Conservation (phyloP, 2,888 invertebrate genomes). For the Keiferia lycopersicella region DNA sequence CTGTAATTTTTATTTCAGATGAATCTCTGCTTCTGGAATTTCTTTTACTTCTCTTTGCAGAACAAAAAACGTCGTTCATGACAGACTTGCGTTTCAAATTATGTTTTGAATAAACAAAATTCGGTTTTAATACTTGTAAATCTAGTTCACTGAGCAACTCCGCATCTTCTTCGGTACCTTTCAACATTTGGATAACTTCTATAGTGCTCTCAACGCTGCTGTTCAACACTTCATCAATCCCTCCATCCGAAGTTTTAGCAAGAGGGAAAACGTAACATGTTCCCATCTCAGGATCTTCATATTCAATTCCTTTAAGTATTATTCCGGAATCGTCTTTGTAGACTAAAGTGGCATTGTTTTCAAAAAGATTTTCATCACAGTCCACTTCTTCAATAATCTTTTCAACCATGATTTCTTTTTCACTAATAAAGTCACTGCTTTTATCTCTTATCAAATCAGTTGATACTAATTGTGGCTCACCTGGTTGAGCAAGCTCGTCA, state of each 20-base stretch:
- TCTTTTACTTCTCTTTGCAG: constrained; percentile 22
- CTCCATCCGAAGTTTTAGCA: constrained; percentile 31
- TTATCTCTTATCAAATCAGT: not conserved
- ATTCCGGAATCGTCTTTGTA: constrained; percentile 42
- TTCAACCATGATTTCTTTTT: constrained; percentile 11
- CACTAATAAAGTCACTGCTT: not conserved
- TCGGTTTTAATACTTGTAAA: constrained; percentile 51
- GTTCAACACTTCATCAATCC: constrained; percentile 3
- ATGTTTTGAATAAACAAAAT: constrained; percentile 52
- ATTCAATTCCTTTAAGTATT: constrained; percentile 53
- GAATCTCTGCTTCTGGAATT: constrained; percentile 14
- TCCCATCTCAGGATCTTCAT: constrained; percentile 51
- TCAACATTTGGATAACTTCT: constrained; percentile 30
- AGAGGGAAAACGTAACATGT: constrained; percentile 57
- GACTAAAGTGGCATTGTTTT: constrained; percentile 18
- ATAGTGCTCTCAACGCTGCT: constrained; percentile 30
- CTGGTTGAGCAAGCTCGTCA: not conserved
- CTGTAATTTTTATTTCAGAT: not conserved
- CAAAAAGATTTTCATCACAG: constrained; percentile 7
- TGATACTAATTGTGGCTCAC: not conserved
- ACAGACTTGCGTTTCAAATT: constrained; percentile 60
- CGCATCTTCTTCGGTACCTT: not conserved
- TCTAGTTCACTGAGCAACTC: constrained; percentile 37
- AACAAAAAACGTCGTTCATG: constrained; percentile 41
- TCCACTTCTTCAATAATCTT: constrained; percentile 19